phyloP scores from a whole-genome alignment of 2,888 invertebrate species.

The Cephus pygmeus region DNA sequence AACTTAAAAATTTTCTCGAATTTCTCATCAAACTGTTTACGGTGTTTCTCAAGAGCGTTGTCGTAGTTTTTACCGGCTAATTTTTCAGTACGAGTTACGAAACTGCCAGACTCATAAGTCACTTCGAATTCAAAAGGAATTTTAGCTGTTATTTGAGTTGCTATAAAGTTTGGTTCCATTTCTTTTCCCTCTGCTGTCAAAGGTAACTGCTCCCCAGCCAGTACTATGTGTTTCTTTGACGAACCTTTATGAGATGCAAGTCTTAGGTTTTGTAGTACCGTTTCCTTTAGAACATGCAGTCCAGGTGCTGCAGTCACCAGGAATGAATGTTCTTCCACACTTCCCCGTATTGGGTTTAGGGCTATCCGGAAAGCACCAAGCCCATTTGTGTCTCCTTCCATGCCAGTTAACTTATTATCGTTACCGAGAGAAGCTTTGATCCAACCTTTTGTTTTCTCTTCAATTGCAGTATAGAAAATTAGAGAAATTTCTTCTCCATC shows the following conservation, averaged over 20 bases:
- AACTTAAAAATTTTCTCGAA: constrained; percentile 87
- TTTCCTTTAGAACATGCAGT: constrained; percentile 79
- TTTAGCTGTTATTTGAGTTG: constrained; percentile 80
- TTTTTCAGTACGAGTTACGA: constrained; percentile 68
- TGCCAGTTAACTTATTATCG: constrained; percentile 69
- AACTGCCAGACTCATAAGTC: constrained; percentile 82
- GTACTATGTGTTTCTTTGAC: constrained; percentile 69
- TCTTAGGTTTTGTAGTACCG: constrained; percentile 77
- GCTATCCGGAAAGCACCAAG: constrained; percentile 81
- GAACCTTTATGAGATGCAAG: constrained; percentile 70
- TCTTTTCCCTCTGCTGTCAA: constrained; percentile 59
- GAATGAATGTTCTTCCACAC: constrained; percentile 77
- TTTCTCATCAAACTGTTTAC: constrained; percentile 75
- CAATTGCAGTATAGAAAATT: constrained; percentile 86
- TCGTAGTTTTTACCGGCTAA: constrained; percentile 76
- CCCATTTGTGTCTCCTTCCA: constrained; percentile 81
- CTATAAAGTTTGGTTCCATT: constrained; percentile 79
- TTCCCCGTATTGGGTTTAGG: constrained; percentile 67
- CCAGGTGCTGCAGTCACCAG: constrained; percentile 79
- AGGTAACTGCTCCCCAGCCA: constrained; percentile 73
- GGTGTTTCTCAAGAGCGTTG: constrained; percentile 72
- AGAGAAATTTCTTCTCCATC: constrained; percentile 72
- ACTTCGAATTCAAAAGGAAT: constrained; percentile 87
- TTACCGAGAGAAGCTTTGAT: constrained; percentile 67
- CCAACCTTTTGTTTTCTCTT: constrained; percentile 75